A percentile compares a stretch with the other conserved stretches of the same genome.
phyloP scores from a whole-genome alignment of 1,140 invertebrate species.

The Dreissena polymorpha region DNA sequence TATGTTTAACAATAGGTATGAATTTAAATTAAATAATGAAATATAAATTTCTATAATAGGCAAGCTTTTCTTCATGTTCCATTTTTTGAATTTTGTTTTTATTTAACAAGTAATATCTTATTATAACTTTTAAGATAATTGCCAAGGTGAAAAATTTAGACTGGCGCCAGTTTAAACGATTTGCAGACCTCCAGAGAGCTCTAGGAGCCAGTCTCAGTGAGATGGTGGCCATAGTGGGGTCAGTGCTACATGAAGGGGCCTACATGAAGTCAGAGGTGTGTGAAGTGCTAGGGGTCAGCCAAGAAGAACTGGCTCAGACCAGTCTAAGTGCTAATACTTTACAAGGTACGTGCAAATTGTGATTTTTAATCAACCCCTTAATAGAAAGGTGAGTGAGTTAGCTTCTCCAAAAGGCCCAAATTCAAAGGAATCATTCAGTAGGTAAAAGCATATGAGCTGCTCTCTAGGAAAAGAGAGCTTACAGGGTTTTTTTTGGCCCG shows the following conservation, averaged over 20 bases:
- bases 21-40: too few species aligned
- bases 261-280: slow-evolving; percentile 91
- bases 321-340: slow-evolving; percentile 87
- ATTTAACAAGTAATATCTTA: too few species aligned
- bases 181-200: slow-evolving; percentile 87
- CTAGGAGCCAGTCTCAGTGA: slow-evolving; percentile 85
- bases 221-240: slow-evolving; percentile 85
- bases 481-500: too few species aligned
- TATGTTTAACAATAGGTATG: too few species aligned
- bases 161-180: slow-evolving; percentile 83
- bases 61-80: too few species aligned
- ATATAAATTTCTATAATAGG: too few species aligned
- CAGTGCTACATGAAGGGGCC: slow-evolving; percentile 84
- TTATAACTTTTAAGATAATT: slow-evolving; percentile 86
- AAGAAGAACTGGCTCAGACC: slow-evolving; percentile 84
- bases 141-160: slow-evolving; percentile 84
- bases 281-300: slow-evolving; percentile 83
- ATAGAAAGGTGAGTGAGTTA: too few species aligned
- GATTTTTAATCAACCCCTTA: neutral
- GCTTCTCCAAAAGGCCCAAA: too few species aligned
- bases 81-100: too few species aligned
- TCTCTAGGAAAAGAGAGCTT: too few species aligned
- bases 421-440: too few species aligned
- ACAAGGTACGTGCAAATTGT: slow-evolving; percentile 76
- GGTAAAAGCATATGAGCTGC: too few species aligned